Percentiles rank a stretch among this genome's conserved stretches.
phyloP scores from a whole-genome alignment of 1,140 invertebrate species.

The Zophobas atratus region DNA sequence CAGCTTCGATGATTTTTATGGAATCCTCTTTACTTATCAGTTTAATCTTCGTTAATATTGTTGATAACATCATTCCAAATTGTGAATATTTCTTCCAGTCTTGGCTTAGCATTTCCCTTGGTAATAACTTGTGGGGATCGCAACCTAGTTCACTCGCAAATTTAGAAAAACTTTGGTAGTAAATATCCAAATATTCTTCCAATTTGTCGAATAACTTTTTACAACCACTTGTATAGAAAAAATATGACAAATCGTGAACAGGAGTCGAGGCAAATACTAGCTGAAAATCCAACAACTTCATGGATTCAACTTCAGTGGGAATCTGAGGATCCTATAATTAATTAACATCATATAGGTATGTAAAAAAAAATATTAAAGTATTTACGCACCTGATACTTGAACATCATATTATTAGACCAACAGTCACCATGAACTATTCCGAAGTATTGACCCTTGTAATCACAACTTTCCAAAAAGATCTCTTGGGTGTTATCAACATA shows the following conservation, averaged over 20 bases:
- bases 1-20: not conserved
- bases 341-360: not conserved
- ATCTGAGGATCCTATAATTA: not conserved
- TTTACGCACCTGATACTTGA: conserved; percentile 57
- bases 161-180: conserved; percentile 70
- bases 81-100: conserved; percentile 62
- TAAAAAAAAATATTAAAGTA: too few relatives aligned
- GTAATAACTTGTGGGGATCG: conserved; percentile 68
- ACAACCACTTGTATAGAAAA: conserved; percentile 70
- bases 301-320: conserved; percentile 52
- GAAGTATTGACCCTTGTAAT: conserved; percentile 10
- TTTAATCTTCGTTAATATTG: conserved; percentile 20
- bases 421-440: conserved; percentile 36
- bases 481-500: conserved; percentile 64
- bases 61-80: conserved; percentile 21
- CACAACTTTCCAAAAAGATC: not conserved
- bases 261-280: conserved; percentile 70
- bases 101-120: conserved; percentile 64
- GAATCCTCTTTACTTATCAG: conserved; percentile 10
- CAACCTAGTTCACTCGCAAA: conserved; percentile 66
- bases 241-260: conserved; percentile 71
- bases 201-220: conserved; percentile 68
- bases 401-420: conserved; percentile 64
- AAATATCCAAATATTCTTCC: conserved; percentile 70
- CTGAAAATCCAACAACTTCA: conserved; percentile 72